A percentile compares a stretch with the other conserved stretches of the same genome.
phyloP scores from a whole-genome alignment of 2,113 vertebrate genomes.

The Anthoscopus minutus region DNA sequence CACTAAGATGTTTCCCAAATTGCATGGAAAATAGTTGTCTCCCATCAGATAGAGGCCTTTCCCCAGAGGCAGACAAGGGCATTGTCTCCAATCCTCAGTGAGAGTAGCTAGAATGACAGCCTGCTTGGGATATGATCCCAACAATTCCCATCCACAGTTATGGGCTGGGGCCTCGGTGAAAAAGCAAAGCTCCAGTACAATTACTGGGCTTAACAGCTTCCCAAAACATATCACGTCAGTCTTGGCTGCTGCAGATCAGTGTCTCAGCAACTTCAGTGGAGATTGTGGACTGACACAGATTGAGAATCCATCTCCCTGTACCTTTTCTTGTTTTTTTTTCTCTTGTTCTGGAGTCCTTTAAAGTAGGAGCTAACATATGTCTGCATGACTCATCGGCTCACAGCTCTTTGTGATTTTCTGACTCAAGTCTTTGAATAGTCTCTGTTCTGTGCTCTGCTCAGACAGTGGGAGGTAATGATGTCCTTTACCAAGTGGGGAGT shows the following conservation, averaged over 20 bases:
- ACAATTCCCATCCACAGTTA: background rate
- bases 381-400: background rate
- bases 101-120: background rate
- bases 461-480: constrained; percentile 3
- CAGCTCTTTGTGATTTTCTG: background rate
- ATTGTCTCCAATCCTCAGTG: background rate
- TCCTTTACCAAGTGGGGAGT: background rate
- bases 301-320: background rate
- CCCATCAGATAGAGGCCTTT: background rate
- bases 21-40: background rate
- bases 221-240: fast-evolving
- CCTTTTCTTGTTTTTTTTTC: background rate
- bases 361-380: background rate
- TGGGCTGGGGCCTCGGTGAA: background rate
- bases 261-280: background rate
- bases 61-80: background rate
- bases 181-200: background rate
- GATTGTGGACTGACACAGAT: background rate
- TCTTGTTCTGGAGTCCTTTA: background rate
- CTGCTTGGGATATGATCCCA: background rate
- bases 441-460: background rate
- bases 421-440: background rate
- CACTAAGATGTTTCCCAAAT: background rate
- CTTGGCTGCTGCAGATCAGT: background rate
- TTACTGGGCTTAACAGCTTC: background rate